Evolutionary conservation across 2,797 vertebrate species (phyloP).

Genomic region (Gymnodraco acuticeps): DNA sequence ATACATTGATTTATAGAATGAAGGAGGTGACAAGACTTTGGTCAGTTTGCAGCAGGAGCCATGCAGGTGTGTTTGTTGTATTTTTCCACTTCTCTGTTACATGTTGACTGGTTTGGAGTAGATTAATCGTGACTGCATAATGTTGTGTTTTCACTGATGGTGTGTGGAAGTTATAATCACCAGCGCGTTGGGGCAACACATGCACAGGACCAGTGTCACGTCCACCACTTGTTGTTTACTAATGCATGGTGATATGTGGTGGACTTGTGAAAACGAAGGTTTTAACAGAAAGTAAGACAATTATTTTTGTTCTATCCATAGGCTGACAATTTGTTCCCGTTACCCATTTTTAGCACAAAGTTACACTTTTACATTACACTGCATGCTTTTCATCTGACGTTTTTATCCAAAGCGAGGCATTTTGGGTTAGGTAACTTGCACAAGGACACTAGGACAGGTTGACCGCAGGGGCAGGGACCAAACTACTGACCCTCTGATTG

Average conservation of each 20-base stretch:
- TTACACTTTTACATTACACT: no score
- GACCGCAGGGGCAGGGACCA: no score
- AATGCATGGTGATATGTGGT: background rate
- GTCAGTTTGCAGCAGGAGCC: constrained; percentile 11
- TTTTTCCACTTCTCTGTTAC: constrained; percentile 25
- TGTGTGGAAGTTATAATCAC: constrained; percentile 33
- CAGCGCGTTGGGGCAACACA: constrained; percentile 16
- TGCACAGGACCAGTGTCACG: constrained; percentile 27
- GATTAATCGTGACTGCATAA: constrained; percentile 24
- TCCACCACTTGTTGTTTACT: constrained; percentile 19
- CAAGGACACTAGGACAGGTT: no score
- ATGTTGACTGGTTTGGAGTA: constrained; percentile 16
- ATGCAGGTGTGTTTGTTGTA: constrained; percentile 42
- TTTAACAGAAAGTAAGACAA: background rate
- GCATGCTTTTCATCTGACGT: no score
- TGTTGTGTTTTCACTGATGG: constrained; percentile 19
- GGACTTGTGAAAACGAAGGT: constrained; percentile 3
- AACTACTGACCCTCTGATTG: no score
- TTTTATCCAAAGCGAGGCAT: no score
- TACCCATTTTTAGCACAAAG: background rate
- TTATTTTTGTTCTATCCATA: constrained; percentile 8
- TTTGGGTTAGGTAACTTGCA: no score
- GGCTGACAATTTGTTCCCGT: constrained; percentile 10
- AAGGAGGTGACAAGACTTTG: background rate
- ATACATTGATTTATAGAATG: background rate